These are phyloP conservation scores for Origma solitaria DNA, from an alignment of 2,113 vertebrate genomes.

Conservation along the genomic window DNA sequence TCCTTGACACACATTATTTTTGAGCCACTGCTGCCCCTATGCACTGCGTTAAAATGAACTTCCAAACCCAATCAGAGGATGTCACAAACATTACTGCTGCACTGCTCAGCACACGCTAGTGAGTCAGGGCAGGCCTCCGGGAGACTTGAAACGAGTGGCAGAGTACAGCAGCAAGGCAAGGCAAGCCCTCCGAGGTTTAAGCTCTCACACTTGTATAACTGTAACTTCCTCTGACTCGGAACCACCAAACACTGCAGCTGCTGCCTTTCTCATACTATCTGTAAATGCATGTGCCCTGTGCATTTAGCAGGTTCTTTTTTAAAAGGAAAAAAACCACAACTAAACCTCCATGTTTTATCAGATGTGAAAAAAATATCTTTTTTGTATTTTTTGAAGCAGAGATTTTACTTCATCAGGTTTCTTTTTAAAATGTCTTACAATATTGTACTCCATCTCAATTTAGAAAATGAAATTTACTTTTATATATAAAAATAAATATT, in stretches of 20 bases:
- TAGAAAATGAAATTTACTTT: background rate
- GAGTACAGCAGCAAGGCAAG: background rate
- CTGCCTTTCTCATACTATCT: background rate
- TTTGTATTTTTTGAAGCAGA: background rate
- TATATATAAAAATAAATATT: too few species aligned
- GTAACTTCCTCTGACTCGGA: background rate
- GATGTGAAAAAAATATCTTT: background rate
- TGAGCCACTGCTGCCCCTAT: background rate
- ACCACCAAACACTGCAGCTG: background rate
- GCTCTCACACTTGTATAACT: background rate
- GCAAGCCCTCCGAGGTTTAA: background rate
- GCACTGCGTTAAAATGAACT: slow-evolving; percentile 13
- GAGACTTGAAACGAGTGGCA: background rate
- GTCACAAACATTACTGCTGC: slow-evolving; percentile 41
- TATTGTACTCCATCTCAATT: background rate
- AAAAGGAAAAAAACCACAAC: background rate
- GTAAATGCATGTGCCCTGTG: background rate
- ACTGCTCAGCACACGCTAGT: background rate
- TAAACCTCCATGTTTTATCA: rapidly evolving
- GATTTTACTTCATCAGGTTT: background rate
- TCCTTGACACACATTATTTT: slow-evolving; percentile 54
- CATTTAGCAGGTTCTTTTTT: background rate
- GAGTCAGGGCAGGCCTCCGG: slow-evolving; percentile 31
- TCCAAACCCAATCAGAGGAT: slow-evolving; percentile 14
- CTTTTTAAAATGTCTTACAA: background rate